Percentiles rank a stretch among this genome's conserved stretches.
phyloP scores from a whole-genome alignment of 2,113 vertebrate species.

The Podarcis cretensis region DNA sequence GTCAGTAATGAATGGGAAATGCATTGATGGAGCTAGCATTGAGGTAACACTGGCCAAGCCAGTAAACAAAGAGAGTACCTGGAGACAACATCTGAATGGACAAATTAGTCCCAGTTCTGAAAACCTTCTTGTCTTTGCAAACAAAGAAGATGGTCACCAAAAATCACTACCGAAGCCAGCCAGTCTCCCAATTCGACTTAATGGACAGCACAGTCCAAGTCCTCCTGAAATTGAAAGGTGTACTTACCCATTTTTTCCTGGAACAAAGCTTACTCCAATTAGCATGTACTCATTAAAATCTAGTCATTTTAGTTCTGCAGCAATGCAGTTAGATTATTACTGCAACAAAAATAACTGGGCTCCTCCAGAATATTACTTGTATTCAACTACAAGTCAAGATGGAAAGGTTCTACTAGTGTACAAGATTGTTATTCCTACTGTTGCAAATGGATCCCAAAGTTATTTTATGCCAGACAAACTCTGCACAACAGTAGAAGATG shows the following conservation, averaged over 20 bases:
- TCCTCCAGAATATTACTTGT: conserved; percentile 90
- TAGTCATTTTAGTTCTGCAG: conserved; percentile 87
- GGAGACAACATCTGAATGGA: conserved; percentile 78
- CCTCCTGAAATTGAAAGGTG: conserved; percentile 76
- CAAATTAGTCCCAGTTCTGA: conserved; percentile 76
- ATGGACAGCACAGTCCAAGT: conserved; percentile 76
- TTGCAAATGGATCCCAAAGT: conserved; percentile 77
- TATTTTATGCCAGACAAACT: conserved; percentile 90
- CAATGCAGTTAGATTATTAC: conserved; percentile 89
- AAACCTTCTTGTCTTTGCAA: conserved; percentile 71
- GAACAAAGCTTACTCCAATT: conserved; percentile 84
- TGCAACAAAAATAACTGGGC: conserved; percentile 90
- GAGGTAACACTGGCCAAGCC: conserved; percentile 94
- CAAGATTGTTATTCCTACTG: conserved; percentile 83
- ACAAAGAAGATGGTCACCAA: conserved; percentile 75
- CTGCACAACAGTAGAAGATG: conserved; percentile 88
- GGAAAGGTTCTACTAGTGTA: conserved; percentile 84
- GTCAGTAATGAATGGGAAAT: conserved; percentile 86
- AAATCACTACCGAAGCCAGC: conserved; percentile 69
- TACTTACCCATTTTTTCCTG: conserved; percentile 83
- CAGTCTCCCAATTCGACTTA: conserved; percentile 71
- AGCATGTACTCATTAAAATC: conserved; percentile 86
- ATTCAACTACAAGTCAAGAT: conserved; percentile 85
- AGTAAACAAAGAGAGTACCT: conserved; percentile 78
- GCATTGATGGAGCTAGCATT: conserved; percentile 88